Evolutionary conservation across 2,888 invertebrate genomes (phyloP).

Genomic region (Andrena trimmerana): DNA sequence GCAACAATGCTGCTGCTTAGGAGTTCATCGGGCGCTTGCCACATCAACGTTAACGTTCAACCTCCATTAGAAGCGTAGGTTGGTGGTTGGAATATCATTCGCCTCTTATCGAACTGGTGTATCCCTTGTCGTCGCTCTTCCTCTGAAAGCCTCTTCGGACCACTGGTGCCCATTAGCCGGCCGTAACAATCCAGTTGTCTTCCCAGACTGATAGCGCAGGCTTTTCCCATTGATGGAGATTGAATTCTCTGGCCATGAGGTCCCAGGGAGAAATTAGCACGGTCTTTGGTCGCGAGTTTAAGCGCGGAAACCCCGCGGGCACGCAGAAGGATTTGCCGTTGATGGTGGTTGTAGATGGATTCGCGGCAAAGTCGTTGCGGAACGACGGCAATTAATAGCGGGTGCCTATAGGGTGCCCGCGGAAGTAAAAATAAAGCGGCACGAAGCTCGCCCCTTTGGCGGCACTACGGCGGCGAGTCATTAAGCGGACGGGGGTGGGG

Average conservation of each 20-base stretch:
- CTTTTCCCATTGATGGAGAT: conserved; percentile 18
- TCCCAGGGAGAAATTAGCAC: conserved; percentile 62
- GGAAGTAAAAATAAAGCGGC: conserved; percentile 83
- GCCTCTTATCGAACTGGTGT: neutral
- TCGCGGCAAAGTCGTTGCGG: conserved; percentile 82
- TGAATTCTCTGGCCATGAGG: conserved; percentile 9
- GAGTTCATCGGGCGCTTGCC: conserved; percentile 1
- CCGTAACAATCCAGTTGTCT: neutral
- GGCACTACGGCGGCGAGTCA: conserved; percentile 81
- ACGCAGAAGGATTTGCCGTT: conserved; percentile 59
- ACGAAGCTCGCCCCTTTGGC: conserved; percentile 81
- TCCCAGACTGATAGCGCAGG: neutral
- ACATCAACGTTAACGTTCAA: neutral
- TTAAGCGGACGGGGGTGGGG: conserved; percentile 71
- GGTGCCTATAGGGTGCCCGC: conserved; percentile 82
- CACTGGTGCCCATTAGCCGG: neutral
- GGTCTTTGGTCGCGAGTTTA: conserved; percentile 62
- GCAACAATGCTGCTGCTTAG: conserved; percentile 16
- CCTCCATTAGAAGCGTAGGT: neutral
- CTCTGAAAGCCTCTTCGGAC: neutral
- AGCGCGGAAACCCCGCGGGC: conserved; percentile 73
- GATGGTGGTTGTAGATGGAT: conserved; percentile 77
- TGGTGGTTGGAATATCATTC: neutral
- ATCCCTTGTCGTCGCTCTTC: neutral
- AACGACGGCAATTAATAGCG: conserved; percentile 84